phyloP scores from a whole-genome alignment of 2,888 invertebrate species.

The Cantharis rufa region DNA sequence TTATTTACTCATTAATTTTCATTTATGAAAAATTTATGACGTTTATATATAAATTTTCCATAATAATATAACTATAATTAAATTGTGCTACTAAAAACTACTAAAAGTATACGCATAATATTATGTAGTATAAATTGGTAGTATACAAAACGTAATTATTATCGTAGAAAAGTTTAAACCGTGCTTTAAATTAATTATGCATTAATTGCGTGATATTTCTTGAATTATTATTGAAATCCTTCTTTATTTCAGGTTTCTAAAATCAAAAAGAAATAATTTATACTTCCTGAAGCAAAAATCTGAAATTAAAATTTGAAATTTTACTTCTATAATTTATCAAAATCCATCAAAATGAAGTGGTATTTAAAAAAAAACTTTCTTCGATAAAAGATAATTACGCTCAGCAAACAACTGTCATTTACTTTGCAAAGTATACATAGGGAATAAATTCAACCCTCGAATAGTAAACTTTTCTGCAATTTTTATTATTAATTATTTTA shows the following conservation, averaged over 20 bases:
- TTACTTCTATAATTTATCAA: background rate
- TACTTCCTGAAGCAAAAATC: background rate
- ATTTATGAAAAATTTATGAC: background rate
- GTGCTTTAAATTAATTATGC: background rate
- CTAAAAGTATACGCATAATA: background rate
- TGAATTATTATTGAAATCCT: background rate
- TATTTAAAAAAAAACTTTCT: background rate
- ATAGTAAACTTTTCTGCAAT: background rate
- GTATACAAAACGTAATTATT: background rate
- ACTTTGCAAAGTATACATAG: background rate
- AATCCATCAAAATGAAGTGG: background rate
- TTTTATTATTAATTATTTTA: background rate
- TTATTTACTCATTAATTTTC: conserved; percentile 2
- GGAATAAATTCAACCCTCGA: background rate
- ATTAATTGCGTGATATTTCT: too few species aligned
- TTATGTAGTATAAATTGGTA: too few species aligned
- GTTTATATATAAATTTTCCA: background rate
- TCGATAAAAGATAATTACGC: background rate
- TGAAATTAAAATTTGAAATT: background rate
- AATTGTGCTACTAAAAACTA: background rate
- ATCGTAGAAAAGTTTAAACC: background rate
- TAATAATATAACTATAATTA: too few species aligned
- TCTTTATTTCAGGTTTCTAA: background rate
- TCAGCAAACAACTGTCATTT: background rate
- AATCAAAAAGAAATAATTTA: background rate